Evolutionary conservation across 1,140 invertebrate genomes (phyloP).

Genomic region (Neodiprion fabricii): DNA sequence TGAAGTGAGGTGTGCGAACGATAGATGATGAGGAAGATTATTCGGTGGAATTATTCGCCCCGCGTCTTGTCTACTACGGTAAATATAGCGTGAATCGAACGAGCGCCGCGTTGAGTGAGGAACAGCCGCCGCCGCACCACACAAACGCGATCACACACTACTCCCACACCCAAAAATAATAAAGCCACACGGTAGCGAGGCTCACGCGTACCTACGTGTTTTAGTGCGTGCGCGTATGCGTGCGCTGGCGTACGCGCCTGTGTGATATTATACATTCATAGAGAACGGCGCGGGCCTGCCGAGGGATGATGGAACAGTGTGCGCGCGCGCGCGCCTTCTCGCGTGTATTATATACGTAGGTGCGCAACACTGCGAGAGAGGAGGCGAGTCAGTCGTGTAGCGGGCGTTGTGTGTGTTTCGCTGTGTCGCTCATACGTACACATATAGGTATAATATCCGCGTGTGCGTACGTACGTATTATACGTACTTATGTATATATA

Average conservation of each 20-base stretch:
- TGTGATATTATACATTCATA: background rate
- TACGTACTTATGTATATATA: no score
- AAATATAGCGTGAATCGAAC: constrained; percentile 7
- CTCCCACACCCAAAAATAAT: no score
- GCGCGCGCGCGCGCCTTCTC: constrained; percentile 27
- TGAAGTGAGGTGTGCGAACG: no score
- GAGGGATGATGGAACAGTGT: background rate
- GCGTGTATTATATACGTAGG: constrained; percentile 1
- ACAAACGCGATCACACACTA: background rate
- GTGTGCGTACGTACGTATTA: background rate
- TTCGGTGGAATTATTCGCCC: background rate
- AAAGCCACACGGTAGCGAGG: no score
- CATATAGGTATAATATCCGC: no score
- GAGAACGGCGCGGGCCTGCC: background rate
- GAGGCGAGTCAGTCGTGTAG: constrained; percentile 15
- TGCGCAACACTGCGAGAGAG: constrained; percentile 20
- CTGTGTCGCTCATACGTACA: no score
- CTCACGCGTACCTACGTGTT: background rate
- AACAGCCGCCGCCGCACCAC: background rate
- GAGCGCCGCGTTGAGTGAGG: constrained; percentile 3
- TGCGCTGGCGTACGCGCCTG: constrained; percentile 26
- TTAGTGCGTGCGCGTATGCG: background rate
- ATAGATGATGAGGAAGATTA: background rate
- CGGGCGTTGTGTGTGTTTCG: no score
- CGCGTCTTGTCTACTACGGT: constrained; percentile 3